phyloP scores from a whole-genome alignment of 2,113 vertebrate species.

The Cheirogaleus medius region DNA sequence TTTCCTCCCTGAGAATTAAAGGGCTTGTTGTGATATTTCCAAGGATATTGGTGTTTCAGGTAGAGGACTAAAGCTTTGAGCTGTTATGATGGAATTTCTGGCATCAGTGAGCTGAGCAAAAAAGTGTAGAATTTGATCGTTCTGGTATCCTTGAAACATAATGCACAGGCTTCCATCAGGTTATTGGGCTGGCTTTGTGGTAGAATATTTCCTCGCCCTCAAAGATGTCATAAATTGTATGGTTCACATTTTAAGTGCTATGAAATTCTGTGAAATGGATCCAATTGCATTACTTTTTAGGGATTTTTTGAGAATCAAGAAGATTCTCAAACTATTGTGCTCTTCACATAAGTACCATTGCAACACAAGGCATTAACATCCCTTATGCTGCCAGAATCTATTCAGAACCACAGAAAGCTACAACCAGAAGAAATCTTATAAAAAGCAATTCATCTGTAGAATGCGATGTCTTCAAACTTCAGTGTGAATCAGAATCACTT shows the following conservation, averaged over 20 bases:
- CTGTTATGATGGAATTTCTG: slow-evolving; percentile 20
- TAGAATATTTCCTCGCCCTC: background rate
- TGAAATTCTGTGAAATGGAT: background rate
- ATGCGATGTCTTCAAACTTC: background rate
- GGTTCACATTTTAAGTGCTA: background rate
- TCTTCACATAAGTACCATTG: background rate
- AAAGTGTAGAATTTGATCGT: slow-evolving; percentile 18
- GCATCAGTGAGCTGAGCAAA: background rate
- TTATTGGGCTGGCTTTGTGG: background rate
- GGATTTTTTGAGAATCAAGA: background rate
- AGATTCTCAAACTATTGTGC: background rate
- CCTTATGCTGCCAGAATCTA: background rate
- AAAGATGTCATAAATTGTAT: background rate
- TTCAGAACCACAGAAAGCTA: background rate
- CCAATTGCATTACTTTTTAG: background rate
- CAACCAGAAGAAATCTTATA: background rate
- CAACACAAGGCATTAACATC: background rate
- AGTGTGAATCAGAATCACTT: background rate
- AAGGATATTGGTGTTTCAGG: background rate
- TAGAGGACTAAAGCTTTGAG: background rate
- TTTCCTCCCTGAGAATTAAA: background rate
- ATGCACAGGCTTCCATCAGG: background rate
- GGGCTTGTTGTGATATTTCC: background rate
- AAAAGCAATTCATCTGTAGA: background rate
- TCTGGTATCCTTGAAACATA: background rate